These are phyloP conservation scores for Diarsia dahlii DNA, from an alignment of 2,888 invertebrate genomes.

Conservation along the genomic window DNA sequence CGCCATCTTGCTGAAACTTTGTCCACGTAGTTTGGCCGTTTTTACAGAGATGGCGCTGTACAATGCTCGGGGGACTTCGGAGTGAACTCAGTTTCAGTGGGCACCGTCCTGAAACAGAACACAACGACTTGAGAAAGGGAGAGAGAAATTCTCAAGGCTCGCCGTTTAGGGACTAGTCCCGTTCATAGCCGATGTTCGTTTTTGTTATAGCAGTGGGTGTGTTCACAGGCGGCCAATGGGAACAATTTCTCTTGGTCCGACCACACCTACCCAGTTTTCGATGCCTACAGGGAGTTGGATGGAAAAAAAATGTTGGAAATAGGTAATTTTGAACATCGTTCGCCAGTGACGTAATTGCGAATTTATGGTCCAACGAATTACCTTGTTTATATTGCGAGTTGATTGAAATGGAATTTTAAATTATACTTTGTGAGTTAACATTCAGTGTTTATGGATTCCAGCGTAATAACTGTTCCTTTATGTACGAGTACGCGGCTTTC, in stretches of 20 bases:
- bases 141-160: constrained; percentile 89
- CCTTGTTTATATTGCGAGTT: constrained; percentile 65
- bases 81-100: constrained; percentile 82
- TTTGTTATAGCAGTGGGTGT: constrained; percentile 85
- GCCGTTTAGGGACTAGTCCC: constrained; percentile 77
- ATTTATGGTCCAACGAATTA: constrained; percentile 79
- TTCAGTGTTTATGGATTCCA: constrained; percentile 50
- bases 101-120: constrained; percentile 87
- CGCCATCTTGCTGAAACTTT: constrained; percentile 83
- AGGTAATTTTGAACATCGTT: constrained; percentile 88
- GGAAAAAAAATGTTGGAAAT: constrained; percentile 86
- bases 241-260: constrained; percentile 75
- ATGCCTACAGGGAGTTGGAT: constrained; percentile 90
- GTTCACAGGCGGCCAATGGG: constrained; percentile 83
- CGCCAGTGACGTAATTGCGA: constrained; percentile 86
- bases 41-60: constrained; percentile 79
- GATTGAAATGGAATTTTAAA: constrained; percentile 71
- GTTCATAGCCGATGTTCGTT: constrained; percentile 79
- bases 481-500: constrained; percentile 1
- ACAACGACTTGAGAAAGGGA: constrained; percentile 85
- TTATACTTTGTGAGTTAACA: constrained; percentile 53
- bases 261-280: constrained; percentile 88
- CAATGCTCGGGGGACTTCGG: constrained; percentile 77
- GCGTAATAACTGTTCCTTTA: constrained; percentile 38
- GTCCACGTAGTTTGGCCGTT: constrained; percentile 71